A percentile compares a stretch with the other conserved stretches of the same genome.
These are phyloP conservation scores for Lepas anatifera DNA, from an alignment of 2,888 invertebrate species.

Conservation along the genomic window DNA sequence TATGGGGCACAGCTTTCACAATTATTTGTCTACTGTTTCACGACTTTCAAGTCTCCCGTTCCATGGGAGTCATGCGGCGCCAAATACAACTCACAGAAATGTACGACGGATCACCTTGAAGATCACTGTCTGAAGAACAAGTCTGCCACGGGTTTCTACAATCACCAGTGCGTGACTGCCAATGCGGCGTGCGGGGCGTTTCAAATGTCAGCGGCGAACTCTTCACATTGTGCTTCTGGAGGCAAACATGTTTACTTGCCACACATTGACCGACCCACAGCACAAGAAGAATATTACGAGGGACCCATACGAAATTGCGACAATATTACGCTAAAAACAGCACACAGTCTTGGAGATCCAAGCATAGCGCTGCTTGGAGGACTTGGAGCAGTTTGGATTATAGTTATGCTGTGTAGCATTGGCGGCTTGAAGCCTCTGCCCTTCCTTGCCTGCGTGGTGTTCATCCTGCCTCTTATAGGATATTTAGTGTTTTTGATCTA, in stretches of 20 bases:
- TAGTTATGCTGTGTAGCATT: not conserved
- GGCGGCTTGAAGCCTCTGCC: not conserved
- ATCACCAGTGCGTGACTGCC: not conserved
- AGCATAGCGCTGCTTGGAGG: not conserved
- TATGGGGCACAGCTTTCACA: not conserved
- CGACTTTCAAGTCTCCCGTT: not conserved
- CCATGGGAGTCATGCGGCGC: not conserved
- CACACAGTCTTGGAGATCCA: not conserved
- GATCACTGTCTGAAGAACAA: not conserved
- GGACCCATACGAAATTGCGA: not conserved
- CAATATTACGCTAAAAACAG: not conserved
- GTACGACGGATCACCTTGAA: not conserved
- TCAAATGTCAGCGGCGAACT: not conserved
- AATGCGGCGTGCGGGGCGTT: too few relatives aligned
- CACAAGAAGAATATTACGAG: not conserved
- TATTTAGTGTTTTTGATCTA: not conserved
- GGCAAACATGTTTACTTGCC: not conserved
- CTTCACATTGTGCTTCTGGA: not conserved
- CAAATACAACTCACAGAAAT: not conserved
- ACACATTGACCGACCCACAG: not conserved
- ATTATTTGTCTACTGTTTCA: not conserved
- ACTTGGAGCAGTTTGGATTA: not conserved
- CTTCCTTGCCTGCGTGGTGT: not conserved
- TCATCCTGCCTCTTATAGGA: not conserved
- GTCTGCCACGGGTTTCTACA: not conserved